Conservation (phyloP, 2,113 vertebrate genomes). For the Pseudorasbora parva region DNA sequence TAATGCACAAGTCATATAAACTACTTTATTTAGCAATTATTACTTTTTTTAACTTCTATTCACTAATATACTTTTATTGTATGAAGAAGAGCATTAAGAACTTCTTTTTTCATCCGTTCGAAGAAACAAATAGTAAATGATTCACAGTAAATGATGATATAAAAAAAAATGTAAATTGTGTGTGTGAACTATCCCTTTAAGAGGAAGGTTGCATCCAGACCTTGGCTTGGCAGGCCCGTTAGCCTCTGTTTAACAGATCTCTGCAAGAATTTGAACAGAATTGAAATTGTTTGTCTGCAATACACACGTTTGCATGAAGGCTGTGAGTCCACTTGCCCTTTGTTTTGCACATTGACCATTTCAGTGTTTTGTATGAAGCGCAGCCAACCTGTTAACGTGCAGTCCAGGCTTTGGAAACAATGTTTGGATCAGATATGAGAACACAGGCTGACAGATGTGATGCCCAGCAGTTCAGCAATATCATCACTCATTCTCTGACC, state of each 20-base stretch:
- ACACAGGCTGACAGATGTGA: constrained; percentile 45
- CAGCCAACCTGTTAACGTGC: constrained; percentile 46
- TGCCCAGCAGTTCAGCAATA: constrained; percentile 33
- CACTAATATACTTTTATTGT: neutral
- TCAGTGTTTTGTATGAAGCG: constrained; percentile 34
- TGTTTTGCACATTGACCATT: constrained; percentile 20
- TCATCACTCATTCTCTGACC: neutral
- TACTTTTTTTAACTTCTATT: neutral
- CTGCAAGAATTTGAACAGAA: constrained; percentile 2
- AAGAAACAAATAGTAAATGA: too few relatives aligned
- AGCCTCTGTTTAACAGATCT: neutral
- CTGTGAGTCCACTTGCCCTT: neutral
- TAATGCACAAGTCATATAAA: neutral
- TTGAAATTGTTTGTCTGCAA: neutral
- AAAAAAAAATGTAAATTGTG: neutral
- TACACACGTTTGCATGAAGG: neutral
- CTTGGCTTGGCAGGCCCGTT: neutral
- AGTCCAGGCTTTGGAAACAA: neutral
- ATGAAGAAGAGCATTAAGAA: neutral
- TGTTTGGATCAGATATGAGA: constrained; percentile 38
- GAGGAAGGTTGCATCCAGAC: neutral
- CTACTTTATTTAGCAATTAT: neutral
- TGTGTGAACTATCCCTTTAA: neutral
- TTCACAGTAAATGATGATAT: too few relatives aligned
- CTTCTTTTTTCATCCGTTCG: neutral